A percentile compares a stretch with the other conserved stretches of the same genome.
These are phyloP conservation scores for Rhinichthys osculus DNA, from an alignment of 2,797 vertebrate species.

Conservation along the genomic window DNA sequence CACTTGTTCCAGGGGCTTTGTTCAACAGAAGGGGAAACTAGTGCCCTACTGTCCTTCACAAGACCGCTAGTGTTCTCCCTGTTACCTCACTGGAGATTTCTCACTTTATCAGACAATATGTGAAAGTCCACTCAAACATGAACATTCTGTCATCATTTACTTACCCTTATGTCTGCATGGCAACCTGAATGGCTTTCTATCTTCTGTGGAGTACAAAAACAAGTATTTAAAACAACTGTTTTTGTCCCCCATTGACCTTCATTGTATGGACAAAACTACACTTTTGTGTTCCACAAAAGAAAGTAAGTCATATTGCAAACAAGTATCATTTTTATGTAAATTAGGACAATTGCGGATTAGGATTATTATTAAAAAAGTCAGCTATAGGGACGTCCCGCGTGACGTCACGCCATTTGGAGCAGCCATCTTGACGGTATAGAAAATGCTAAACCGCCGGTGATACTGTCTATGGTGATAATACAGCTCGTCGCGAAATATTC, in stretches of 20 bases:
- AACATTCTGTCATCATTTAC: not conserved
- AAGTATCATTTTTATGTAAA: not conserved
- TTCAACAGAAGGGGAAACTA: constrained; percentile 48
- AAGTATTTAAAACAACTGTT: not conserved
- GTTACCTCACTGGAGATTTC: constrained; percentile 6
- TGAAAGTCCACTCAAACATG: not conserved
- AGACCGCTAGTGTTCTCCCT: constrained; percentile 14
- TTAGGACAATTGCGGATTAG: not conserved
- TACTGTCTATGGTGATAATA: too few species aligned
- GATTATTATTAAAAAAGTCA: not conserved
- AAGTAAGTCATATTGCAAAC: not conserved
- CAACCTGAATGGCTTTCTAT: not conserved
- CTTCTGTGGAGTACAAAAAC: not conserved
- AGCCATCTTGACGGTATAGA: too few species aligned
- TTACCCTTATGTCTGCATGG: not conserved
- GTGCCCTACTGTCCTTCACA: constrained; percentile 42
- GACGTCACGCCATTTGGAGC: too few species aligned
- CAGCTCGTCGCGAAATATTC: too few species aligned
- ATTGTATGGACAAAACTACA: not conserved
- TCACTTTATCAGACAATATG: constrained; percentile 14
- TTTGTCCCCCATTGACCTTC: not conserved
- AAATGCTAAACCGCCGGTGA: too few species aligned
- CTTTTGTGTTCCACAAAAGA: not conserved
- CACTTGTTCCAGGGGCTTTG: constrained; percentile 56
- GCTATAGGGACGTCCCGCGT: too few species aligned